Evolutionary conservation across 2,888 invertebrate genomes (phyloP).

Genomic region (Bedellia somnulentella): DNA sequence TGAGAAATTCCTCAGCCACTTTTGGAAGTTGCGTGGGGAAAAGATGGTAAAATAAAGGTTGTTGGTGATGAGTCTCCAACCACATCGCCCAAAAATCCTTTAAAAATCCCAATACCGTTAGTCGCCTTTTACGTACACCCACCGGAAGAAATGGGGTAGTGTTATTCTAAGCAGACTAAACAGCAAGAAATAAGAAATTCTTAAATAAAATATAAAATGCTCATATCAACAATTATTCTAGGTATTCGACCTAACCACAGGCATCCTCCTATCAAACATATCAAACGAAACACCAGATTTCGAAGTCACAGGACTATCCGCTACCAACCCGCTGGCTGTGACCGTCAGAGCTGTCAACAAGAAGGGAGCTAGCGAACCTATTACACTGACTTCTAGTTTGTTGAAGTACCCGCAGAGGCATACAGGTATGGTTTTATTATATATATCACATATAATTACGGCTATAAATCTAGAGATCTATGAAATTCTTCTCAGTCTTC

Average conservation of each 20-base stretch:
- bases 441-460: no score
- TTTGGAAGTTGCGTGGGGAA: no score
- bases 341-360: constrained; percentile 69
- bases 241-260: constrained; percentile 52
- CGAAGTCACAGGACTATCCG: constrained; percentile 58
- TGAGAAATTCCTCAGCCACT: no score
- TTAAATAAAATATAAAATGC: no score
- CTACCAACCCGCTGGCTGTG: constrained; percentile 61
- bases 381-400: constrained; percentile 61
- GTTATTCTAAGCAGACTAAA: no score
- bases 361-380: constrained; percentile 68
- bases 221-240: constrained; percentile 11
- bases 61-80: no score
- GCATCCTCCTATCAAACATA: constrained; percentile 56
- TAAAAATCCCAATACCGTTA: no score
- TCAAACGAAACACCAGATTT: constrained; percentile 64
- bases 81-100: no score
- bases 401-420: constrained; percentile 66
- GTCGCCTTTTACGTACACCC: no score
- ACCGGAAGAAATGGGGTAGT: no score
- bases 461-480: background rate
- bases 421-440: constrained; percentile 52
- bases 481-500: constrained; percentile 1
- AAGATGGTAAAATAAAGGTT: no score
- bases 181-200: no score